phyloP scores from a whole-genome alignment of 2,888 invertebrate genomes.

The Noctua comes region DNA sequence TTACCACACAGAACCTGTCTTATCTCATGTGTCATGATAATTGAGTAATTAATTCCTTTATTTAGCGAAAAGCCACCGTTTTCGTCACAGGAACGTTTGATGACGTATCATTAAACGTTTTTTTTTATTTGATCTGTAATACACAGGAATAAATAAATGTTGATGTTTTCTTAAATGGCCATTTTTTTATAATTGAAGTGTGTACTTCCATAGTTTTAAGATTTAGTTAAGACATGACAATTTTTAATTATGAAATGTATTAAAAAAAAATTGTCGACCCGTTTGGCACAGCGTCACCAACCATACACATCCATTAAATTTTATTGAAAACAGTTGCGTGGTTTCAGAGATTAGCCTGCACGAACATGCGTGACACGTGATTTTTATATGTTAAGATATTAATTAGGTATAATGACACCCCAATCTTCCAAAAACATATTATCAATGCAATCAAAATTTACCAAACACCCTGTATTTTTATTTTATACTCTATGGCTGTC shows the following conservation, averaged over 20 bases:
- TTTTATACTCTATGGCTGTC: background rate
- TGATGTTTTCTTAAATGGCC: background rate
- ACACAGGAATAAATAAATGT: background rate
- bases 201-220: background rate
- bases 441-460: background rate
- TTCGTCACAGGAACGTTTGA: background rate
- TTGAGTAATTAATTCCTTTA: background rate
- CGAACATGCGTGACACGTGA: no score
- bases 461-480: slow-evolving; percentile 5
- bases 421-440: no score
- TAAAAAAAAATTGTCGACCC: background rate
- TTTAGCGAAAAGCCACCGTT: background rate
- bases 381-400: no score
- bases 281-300: no score
- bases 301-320: no score
- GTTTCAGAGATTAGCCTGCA: background rate
- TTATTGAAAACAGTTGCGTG: background rate
- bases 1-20: background rate
- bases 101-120: background rate
- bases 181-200: background rate
- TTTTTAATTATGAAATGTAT: background rate
- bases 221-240: background rate
- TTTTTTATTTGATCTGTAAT: background rate
- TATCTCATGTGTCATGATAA: background rate
- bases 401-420: no score